Conservation (phyloP, 2,113 vertebrate genomes). For the Castor canadensis region DNA sequence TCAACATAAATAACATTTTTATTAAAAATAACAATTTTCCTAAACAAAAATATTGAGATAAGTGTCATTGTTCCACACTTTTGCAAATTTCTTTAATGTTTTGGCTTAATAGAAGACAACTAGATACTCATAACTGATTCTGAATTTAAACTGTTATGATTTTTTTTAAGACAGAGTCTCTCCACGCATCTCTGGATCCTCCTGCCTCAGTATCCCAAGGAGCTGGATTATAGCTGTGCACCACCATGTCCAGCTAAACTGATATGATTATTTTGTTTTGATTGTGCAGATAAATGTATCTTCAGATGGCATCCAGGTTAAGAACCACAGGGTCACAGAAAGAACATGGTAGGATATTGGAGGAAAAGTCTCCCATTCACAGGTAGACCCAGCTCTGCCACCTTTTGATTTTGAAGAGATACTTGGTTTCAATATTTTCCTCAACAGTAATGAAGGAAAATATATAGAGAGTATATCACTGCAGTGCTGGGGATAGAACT, state of each 20-base stretch:
- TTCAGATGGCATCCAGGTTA: background rate
- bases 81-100: conserved; percentile 6
- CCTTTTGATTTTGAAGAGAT: background rate
- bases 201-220: too few species aligned
- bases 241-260: background rate
- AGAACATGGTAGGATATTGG: background rate
- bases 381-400: background rate
- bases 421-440: conserved; percentile 28
- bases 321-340: background rate
- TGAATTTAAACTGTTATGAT: background rate
- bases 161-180: too few species aligned
- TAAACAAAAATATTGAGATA: background rate
- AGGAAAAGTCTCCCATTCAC: background rate
- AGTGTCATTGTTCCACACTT: background rate
- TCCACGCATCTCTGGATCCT: too few species aligned
- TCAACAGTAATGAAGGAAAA: conserved; percentile 8
- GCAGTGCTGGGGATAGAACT: background rate
- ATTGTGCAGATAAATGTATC: background rate
- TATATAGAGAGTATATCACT: background rate
- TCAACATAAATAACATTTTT: background rate
- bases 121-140: background rate
- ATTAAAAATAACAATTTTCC: conserved; percentile 7
- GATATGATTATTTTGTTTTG: background rate
- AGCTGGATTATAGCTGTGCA: background rate
- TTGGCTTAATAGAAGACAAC: background rate